A percentile compares a stretch with the other conserved stretches of the same genome.
Conservation (phyloP, 2,113 vertebrate species). For the Nerophis ophidion region DNA sequence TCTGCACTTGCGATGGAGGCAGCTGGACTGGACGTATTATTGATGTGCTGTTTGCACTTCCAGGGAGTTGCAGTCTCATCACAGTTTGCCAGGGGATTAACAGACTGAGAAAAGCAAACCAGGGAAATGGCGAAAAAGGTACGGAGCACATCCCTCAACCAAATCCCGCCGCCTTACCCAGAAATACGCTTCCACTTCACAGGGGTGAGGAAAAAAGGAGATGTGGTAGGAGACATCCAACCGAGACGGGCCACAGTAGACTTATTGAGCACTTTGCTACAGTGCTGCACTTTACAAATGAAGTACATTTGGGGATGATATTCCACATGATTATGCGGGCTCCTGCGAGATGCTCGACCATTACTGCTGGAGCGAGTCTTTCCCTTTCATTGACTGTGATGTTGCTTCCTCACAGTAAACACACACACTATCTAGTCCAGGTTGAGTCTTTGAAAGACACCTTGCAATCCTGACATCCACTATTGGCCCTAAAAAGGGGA, state of each 20-base stretch:
- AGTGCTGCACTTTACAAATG: constrained; percentile 19
- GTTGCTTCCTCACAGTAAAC: not conserved
- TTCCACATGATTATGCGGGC: constrained; percentile 33
- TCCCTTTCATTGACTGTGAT: constrained; percentile 3
- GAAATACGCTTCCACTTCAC: constrained; percentile 36
- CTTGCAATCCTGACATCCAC: constrained; percentile 37
- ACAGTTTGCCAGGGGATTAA: constrained; percentile 64
- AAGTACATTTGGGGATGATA: constrained; percentile 28
- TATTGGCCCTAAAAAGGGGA: constrained; percentile 30
- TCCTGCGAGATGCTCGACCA: constrained; percentile 13
- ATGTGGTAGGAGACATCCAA: constrained; percentile 42
- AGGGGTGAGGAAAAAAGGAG: constrained; percentile 8
- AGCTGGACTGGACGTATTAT: constrained; percentile 67
- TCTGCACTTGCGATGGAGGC: constrained; percentile 44
- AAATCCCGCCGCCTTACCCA: constrained; percentile 9
- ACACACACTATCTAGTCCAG: constrained; percentile 21
- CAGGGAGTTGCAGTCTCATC: constrained; percentile 63
- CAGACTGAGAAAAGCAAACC: constrained; percentile 58
- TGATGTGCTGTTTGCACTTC: constrained; percentile 64
- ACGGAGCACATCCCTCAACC: constrained; percentile 27
- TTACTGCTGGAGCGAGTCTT: constrained; percentile 1
- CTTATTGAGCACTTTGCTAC: constrained; percentile 32
- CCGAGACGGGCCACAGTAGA: constrained; percentile 13
- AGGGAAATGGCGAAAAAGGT: constrained; percentile 46
- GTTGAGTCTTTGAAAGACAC: constrained; percentile 14